Evolutionary conservation across 2,113 vertebrate species (phyloP).

Genomic region (Pangasianodon hypophthalmus): DNA sequence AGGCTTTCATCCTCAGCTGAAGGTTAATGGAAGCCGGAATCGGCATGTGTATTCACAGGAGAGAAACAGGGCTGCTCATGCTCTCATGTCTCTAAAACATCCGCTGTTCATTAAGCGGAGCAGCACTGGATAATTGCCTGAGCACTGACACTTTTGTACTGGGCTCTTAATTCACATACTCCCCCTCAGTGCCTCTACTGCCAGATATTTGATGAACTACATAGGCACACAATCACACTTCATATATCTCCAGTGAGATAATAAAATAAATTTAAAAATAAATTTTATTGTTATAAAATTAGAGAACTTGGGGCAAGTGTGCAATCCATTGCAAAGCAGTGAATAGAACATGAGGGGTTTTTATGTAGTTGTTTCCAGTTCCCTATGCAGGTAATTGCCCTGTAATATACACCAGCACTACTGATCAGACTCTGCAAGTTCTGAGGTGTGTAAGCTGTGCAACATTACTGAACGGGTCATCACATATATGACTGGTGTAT

Average conservation of each 20-base stretch:
- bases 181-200: background rate
- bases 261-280: background rate
- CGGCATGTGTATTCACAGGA: slow-evolving; percentile 28
- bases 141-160: slow-evolving; percentile 34
- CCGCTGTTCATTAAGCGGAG: slow-evolving; percentile 14
- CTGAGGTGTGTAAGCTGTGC: background rate
- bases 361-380: background rate
- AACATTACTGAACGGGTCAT: background rate
- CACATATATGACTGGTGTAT: background rate
- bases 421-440: background rate
- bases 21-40: slow-evolving; percentile 39
- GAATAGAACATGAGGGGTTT: background rate
- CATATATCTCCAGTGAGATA: background rate
- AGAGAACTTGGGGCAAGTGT: background rate
- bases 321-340: background rate
- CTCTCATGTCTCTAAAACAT: slow-evolving; percentile 18
- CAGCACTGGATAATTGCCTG: slow-evolving; percentile 32
- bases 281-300: background rate
- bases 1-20: slow-evolving; percentile 20
- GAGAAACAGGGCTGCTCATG: background rate
- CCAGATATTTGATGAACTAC: slow-evolving; percentile 13
- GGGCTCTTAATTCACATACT: slow-evolving; percentile 29
- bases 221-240: background rate
- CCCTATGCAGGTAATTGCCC: background rate
- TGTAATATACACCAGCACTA: background rate